Conservation (phyloP, 2,888 invertebrate genomes). For the Tetheella fluctuosa region DNA sequence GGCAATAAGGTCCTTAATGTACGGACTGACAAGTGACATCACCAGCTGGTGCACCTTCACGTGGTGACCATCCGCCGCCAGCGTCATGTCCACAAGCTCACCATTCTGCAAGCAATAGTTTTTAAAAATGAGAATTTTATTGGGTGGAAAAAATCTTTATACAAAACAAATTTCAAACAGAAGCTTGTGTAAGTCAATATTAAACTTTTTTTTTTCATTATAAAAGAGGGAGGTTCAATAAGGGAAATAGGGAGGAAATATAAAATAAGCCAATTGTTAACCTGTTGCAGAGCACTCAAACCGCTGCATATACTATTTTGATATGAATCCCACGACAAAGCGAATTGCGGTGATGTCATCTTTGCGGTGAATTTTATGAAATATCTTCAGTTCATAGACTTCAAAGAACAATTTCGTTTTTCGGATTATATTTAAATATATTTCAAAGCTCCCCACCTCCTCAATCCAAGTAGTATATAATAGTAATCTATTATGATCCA, state of each 20-base stretch:
- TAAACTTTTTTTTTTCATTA: not conserved
- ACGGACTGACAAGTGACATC: constrained; percentile 73
- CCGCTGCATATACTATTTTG: constrained; percentile 64
- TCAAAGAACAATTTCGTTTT: too few relatives aligned
- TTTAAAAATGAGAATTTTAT: too few relatives aligned
- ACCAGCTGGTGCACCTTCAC: constrained; percentile 78
- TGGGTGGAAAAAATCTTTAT: not conserved
- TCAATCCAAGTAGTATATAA: too few relatives aligned
- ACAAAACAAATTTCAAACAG: too few relatives aligned
- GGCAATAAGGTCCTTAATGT: constrained; percentile 68
- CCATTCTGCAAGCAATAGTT: constrained; percentile 57
- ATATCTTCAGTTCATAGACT: too few relatives aligned
- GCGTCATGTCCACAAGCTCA: constrained; percentile 78
- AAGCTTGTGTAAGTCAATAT: not conserved
- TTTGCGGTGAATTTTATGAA: not conserved
- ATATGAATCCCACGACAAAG: constrained; percentile 63
- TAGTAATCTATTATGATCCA: too few relatives aligned
- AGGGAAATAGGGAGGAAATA: not conserved
- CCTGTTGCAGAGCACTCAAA: constrained; percentile 68
- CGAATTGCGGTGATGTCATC: constrained; percentile 50
- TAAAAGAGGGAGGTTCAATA: not conserved
- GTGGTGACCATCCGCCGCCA: constrained; percentile 75
- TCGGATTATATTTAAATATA: too few relatives aligned
- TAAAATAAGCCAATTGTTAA: constrained; percentile 24
- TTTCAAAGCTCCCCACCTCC: too few relatives aligned